phyloP scores from a whole-genome alignment of 2,888 invertebrate species.

The Epirrita christyi region DNA sequence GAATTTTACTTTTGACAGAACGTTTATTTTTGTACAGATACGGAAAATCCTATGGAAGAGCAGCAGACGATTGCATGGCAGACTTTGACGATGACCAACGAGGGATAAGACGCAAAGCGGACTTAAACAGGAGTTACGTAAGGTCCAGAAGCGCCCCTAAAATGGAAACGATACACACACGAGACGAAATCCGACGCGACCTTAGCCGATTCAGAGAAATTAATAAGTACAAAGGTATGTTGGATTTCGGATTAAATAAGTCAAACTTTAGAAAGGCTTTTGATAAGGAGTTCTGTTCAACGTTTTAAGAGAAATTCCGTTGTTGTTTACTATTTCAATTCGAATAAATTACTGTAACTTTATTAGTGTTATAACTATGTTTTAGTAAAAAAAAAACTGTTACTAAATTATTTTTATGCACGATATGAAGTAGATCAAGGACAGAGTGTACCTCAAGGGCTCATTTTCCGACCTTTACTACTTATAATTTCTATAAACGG shows the following conservation, averaged over 20 bases:
- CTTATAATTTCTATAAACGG: constrained; percentile 6
- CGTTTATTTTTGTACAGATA: constrained; percentile 53
- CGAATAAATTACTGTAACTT: neutral
- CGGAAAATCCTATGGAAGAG: constrained; percentile 84
- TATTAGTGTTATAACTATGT: neutral
- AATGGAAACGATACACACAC: constrained; percentile 82
- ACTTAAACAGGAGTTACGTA: constrained; percentile 72
- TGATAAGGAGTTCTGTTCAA: constrained; percentile 1
- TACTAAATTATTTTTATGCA: neutral
- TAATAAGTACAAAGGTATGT: constrained; percentile 81
- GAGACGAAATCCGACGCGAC: constrained; percentile 82
- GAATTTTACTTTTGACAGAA: neutral
- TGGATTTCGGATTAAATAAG: neutral
- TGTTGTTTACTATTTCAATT: neutral
- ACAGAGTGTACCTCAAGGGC: constrained; percentile 36
- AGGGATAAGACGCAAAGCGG: constrained; percentile 67
- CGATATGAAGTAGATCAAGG: neutral
- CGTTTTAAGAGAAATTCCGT: neutral
- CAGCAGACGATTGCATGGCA: constrained; percentile 85
- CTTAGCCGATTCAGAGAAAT: constrained; percentile 81
- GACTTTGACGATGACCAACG: constrained; percentile 81
- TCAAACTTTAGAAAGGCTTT: constrained; percentile 20
- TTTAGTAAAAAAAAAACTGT: neutral
- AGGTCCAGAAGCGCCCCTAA: constrained; percentile 84
- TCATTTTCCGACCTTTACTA: constrained; percentile 16